Evolutionary conservation across 2,113 vertebrate genomes (phyloP), one percentile per base, ranked within the genome.

Genomic region (Otus sunia): DNA sequence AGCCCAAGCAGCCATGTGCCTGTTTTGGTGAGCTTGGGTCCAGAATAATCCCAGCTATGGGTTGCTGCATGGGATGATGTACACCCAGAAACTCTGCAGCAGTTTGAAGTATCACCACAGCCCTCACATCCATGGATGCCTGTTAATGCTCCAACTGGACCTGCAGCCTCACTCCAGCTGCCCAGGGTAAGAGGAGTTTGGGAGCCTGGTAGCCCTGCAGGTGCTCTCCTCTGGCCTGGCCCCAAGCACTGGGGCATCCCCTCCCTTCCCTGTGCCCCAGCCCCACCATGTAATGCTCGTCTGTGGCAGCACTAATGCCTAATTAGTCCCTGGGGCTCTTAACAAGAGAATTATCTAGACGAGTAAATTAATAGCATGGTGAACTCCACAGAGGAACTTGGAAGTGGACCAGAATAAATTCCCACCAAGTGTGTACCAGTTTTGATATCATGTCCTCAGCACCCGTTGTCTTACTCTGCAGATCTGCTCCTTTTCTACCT

Each of bases 41-140:
- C 32, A 67, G 59, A 53, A 22, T 19, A 66, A 66, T 16, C 37
- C 43, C 25, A 39, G n/a, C 32, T 67, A 21, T 1, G 8, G 34
- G 52, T 6, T 39, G 23, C 43, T 41, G 34, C 21, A 10, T 0
- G 6, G 41, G 9, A 62, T 0, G 2, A 62, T 3, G 9, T 2
- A 5, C 0, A 1, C 15, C 9, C 15, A 26, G 55, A 67, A 49
- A 50, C 49, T 27, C 21, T 68, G 32, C 60, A 45, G 55, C 11
- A 11, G 27, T 22, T 2, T 23, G 18, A 53, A 36, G 52, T 26
- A 60, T 49, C n/a, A 19, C n/a, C 12, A 39, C 39, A 56, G 53
- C 36, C 36, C n/a, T 25, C 53, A 37, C 15, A 43, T 10, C 21
- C 27, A 22, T 7, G 21, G 43, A 17, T 11, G 23, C 4, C 19